phyloP scores from a whole-genome alignment of 2,888 invertebrate species.

The Parnassius smintheus region DNA sequence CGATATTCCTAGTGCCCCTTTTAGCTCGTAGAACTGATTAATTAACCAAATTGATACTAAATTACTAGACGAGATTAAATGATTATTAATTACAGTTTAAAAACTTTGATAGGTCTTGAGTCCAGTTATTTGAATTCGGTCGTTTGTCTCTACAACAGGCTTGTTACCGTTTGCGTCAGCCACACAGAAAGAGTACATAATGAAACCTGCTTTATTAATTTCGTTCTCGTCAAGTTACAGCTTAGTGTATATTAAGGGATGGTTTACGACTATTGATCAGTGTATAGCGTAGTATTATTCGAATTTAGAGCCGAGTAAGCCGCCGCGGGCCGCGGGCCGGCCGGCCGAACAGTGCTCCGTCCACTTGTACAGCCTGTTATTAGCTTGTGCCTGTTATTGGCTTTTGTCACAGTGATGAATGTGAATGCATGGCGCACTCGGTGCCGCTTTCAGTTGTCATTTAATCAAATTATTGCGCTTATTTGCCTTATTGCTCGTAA shows the following conservation, averaged over 20 bases:
- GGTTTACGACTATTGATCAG: slow-evolving; percentile 11
- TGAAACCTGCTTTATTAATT: slow-evolving; percentile 16
- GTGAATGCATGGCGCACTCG: neutral
- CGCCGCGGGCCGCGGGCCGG: slow-evolving; percentile 8
- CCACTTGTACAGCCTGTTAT: slow-evolving; percentile 11
- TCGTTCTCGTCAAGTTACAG: slow-evolving; percentile 11
- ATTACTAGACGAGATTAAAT: too few species aligned
- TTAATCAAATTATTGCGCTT: slow-evolving; percentile 5
- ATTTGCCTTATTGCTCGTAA: neutral
- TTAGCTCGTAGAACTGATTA: too few species aligned
- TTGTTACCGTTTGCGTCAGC: neutral
- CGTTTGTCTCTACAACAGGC: neutral
- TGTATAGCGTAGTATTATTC: slow-evolving; percentile 14
- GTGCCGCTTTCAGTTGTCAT: slow-evolving; percentile 8
- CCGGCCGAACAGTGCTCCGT: slow-evolving; percentile 6
- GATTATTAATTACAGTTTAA: too few species aligned
- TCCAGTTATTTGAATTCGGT: neutral
- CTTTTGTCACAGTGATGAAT: slow-evolving; percentile 20
- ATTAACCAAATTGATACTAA: too few species aligned
- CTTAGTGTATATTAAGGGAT: slow-evolving; percentile 13
- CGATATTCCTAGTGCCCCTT: too few species aligned
- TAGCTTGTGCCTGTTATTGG: slow-evolving; percentile 13
- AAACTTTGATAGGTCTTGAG: too few species aligned
- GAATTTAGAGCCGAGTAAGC: slow-evolving; percentile 11
- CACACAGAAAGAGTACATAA: neutral